Evolutionary conservation across 2,113 vertebrate species (phyloP).

Genomic region (human (Homo sapiens)): DNA sequence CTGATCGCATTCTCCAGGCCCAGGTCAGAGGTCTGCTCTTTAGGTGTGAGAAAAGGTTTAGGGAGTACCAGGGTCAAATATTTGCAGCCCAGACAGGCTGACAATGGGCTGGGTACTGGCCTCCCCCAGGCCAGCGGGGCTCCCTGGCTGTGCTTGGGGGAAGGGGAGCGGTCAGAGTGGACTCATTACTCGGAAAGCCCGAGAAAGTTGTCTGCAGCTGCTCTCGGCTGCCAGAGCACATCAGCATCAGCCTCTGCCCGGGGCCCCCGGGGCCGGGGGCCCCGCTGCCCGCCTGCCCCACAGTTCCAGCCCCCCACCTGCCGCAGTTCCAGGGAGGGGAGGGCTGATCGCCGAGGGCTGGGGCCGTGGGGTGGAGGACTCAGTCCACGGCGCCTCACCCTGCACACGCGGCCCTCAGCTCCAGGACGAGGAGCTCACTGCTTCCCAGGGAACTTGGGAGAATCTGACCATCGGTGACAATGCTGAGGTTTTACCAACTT

Average conservation of each 20-base stretch:
- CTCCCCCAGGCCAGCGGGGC: slow-evolving; percentile 75
- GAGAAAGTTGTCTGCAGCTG: slow-evolving; percentile 82
- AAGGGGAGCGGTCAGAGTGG: slow-evolving; percentile 64
- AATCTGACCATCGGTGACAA: accelerated
- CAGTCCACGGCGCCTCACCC: accelerated
- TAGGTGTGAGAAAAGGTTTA: slow-evolving; percentile 83
- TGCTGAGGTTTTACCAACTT: neutral
- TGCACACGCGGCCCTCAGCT: accelerated
- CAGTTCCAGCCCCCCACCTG: neutral
- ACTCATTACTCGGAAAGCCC: slow-evolving; percentile 86
- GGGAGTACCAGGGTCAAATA: slow-evolving; percentile 80
- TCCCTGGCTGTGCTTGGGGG: slow-evolving; percentile 82
- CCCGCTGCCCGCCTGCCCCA: neutral
- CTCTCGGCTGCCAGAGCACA: slow-evolving; percentile 85
- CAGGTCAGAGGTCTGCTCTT: slow-evolving; percentile 76
- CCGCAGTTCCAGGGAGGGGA: neutral
- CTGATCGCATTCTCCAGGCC: slow-evolving; percentile 63
- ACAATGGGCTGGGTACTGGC: neutral
- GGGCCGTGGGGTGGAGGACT: neutral
- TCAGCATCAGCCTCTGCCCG: slow-evolving; percentile 83
- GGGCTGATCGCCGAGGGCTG: accelerated
- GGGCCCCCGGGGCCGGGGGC: slow-evolving; percentile 76
- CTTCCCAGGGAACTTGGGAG: neutral
- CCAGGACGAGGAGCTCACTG: accelerated
- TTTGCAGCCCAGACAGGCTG: slow-evolving; percentile 63